Base-by-base conservation (phyloP, 2,797 vertebrate genomes). In the Sorex maritimensis region DNA sequence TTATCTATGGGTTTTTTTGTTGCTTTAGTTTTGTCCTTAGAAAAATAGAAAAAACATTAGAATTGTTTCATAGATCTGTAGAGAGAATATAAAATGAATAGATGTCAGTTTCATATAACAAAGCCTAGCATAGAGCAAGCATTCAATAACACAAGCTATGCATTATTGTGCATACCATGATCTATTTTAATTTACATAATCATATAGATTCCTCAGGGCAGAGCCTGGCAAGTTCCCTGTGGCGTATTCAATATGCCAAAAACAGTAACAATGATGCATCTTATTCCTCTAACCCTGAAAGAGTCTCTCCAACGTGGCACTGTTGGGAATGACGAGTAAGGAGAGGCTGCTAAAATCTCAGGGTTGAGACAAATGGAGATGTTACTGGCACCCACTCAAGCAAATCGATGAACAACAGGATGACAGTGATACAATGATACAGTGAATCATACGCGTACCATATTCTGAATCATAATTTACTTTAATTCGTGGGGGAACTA, bases 121-220 rank as follows among this genome's bases (percentile, higher is more conserved):
- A 85, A 65, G 14, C 52, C 15, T 61, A 44, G 41, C 28, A 85
- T 7, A n/a, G 34, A 86, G 12, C 72, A 80, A 30, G 14, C 14
- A 75, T 71, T 72, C 46, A 81, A n/a, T 61, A 55, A 61, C 77
- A 44, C 24, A 86, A 90, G 34, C 83, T 81, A 78, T 55, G 23
- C 5, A 17, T 74, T 73, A 71, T 17, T 61, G 4, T 41, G 26
- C n/a, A 81, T 81, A 65, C n/a, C 19, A 28, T 3, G 28, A 28
- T 74, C 23, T n/a, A 4, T 73, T 61, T 95, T 83, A 63, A 68
- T 30, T 92, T 91, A 24, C 34, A 28, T 63, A 24, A 28, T 46
- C 10, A 44, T 75, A 78, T 21, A 34, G 34, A 34, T 34, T 2
- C 34, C 34, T 34, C 34, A 34, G 34, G 34, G 34, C 34, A 34